These are phyloP conservation scores for Acipenser ruthenus DNA, from an alignment of 2,797 vertebrate species.

Conservation along the genomic window DNA sequence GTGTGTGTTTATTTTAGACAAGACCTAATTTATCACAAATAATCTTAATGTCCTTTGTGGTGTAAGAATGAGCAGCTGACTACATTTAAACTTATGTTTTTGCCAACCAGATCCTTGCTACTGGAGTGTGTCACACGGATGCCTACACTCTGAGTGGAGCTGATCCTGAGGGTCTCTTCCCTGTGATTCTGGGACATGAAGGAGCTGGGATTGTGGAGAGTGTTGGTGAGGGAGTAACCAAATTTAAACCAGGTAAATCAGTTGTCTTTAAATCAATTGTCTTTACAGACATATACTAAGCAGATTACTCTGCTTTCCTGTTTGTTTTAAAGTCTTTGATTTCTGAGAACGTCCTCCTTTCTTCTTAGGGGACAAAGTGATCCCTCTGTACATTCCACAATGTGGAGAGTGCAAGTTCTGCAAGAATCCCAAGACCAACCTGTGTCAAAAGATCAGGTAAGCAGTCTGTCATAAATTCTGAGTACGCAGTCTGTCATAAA, in stretches of 20 bases:
- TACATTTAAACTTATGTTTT: too few species aligned
- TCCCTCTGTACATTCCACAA: slow-evolving; percentile 87
- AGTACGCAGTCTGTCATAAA: background rate
- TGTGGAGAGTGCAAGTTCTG: slow-evolving; percentile 97
- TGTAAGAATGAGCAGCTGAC: too few species aligned
- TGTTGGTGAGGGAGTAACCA: slow-evolving; percentile 87
- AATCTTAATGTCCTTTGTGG: too few species aligned
- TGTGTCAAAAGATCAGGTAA: slow-evolving; percentile 96
- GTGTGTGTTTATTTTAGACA: too few species aligned
- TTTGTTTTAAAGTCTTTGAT: slow-evolving; percentile 6
- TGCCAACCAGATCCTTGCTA: slow-evolving; percentile 69
- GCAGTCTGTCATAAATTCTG: slow-evolving; percentile 1
- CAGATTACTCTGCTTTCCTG: background rate
- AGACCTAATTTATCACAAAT: too few species aligned
- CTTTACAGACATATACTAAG: background rate
- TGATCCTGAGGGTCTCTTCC: slow-evolving; percentile 88
- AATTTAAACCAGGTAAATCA: slow-evolving; percentile 76
- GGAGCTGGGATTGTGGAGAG: slow-evolving; percentile 90
- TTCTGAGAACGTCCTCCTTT: background rate
- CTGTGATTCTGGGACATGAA: slow-evolving; percentile 90
- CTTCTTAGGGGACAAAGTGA: slow-evolving; percentile 75
- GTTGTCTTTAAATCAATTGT: background rate
- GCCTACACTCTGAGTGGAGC: slow-evolving; percentile 87
- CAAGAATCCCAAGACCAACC: slow-evolving; percentile 91
- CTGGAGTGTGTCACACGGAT: slow-evolving; percentile 91